Conservation (phyloP, 2,113 vertebrate species). For the rabbit (Oryctolagus cuniculus) region mOryCun1.1 NC_091436.1:18540501-18541000, state of each 20-base stretch:
- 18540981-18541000: slow-evolving; percentile 55
- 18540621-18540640: background rate
- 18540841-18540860: background rate
- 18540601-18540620: background rate
- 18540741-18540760: too few relatives aligned
- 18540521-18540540: background rate
- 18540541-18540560: background rate
- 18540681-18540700: background rate
- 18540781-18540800: background rate
- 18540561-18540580: background rate
- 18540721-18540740: background rate
- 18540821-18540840: background rate
- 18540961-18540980: slow-evolving; percentile 83
- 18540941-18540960: slow-evolving; percentile 75
- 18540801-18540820: background rate
- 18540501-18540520: background rate
- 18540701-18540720: background rate
- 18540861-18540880: slow-evolving; percentile 48
- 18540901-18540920: slow-evolving; percentile 69
- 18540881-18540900: background rate
- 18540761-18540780: background rate
- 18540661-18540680: background rate
- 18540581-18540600: accelerated
- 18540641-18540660: background rate
- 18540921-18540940: slow-evolving; percentile 80